Evolutionary conservation across 2,888 invertebrate species (phyloP).

Genomic region (Cantharis lateralis): DNA sequence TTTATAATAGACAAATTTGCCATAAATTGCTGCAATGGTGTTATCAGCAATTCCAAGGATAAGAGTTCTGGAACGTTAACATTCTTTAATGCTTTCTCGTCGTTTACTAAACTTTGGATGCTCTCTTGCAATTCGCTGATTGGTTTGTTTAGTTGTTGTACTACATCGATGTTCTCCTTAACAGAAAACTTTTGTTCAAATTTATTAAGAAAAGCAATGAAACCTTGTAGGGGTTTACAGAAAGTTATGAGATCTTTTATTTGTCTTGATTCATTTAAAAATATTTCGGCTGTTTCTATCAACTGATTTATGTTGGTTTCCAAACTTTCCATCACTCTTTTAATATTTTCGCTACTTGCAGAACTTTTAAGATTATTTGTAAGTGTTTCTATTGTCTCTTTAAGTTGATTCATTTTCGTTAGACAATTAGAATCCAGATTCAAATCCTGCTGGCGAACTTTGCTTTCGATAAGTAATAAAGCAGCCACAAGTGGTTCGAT

Average conservation of each 20-base stretch:
- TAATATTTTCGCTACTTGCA: background rate
- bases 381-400: constrained; percentile 7
- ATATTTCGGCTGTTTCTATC: background rate
- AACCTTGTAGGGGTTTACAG: constrained; percentile 5
- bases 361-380: constrained; percentile 1
- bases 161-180: background rate
- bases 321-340: background rate
- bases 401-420: background rate
- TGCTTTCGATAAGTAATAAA: background rate
- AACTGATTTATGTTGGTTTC: background rate
- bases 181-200: background rate
- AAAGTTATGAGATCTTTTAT: background rate
- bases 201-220: background rate
- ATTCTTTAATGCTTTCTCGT: background rate
- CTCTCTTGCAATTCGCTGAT: constrained; percentile 12
- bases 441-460: background rate
- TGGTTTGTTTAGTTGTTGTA: constrained; percentile 11
- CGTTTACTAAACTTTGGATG: constrained; percentile 8
- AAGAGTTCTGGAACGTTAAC: background rate
- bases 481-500: background rate
- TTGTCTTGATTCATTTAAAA: background rate
- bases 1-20: background rate
- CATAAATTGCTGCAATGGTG: background rate
- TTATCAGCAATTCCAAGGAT: background rate
- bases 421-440: background rate